Evolutionary conservation across 2,797 vertebrate species (phyloP).

Genomic region (Serranus cabrilla): DNA sequence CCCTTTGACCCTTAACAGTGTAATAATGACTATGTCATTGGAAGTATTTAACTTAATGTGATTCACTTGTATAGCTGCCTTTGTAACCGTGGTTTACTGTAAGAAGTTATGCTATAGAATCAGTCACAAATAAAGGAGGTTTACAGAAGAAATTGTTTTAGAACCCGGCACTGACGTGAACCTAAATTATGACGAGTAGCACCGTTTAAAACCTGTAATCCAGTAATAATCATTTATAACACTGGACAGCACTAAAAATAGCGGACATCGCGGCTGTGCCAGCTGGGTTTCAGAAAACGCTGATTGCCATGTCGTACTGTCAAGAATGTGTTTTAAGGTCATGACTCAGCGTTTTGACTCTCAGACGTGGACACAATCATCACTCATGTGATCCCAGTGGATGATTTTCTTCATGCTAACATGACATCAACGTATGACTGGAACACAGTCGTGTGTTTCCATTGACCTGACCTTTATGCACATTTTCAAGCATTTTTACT

Average conservation of each 20-base stretch:
- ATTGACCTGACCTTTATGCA: not conserved
- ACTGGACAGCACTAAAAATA: not conserved
- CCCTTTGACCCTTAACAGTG: not conserved
- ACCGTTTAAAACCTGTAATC: constrained; percentile 9
- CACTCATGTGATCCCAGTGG: not conserved
- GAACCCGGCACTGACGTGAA: not conserved
- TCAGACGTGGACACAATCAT: not conserved
- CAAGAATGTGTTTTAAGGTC: not conserved
- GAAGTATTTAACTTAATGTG: not conserved
- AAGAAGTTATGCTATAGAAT: not conserved
- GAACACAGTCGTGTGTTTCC: too few relatives aligned
- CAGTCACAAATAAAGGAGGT: not conserved
- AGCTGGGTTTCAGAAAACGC: not conserved
- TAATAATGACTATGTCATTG: not conserved
- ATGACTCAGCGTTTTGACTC: constrained; percentile 5
- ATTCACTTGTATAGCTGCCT: constrained; percentile 27
- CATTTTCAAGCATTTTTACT: not conserved
- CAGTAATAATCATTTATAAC: not conserved
- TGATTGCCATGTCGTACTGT: not conserved
- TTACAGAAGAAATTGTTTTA: not conserved
- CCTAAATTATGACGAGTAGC: constrained; percentile 3
- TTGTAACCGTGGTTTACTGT: not conserved
- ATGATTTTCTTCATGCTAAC: not conserved
- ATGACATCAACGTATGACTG: too few relatives aligned
- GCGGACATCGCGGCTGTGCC: not conserved